Base-by-base conservation (phyloP, 2,797 vertebrate genomes). In the Lepidocolaptes lacrymiger region DNA sequence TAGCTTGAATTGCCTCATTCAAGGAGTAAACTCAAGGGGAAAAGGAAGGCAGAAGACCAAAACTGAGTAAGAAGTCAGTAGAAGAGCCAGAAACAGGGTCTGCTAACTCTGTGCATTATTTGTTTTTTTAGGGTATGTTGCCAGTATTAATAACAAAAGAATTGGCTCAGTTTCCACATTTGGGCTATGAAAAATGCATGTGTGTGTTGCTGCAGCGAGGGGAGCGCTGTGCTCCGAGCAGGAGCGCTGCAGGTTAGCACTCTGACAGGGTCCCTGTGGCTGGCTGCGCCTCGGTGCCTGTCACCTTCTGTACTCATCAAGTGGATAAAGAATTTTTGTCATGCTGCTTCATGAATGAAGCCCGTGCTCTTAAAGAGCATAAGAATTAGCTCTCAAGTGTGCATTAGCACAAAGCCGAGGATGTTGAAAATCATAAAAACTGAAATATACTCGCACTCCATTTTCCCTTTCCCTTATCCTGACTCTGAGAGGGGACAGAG, bases 291-390 rank as follows among this genome's bases (percentile, higher is more conserved):
- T 88, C 56, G 49, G 58, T 52, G 92, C 76, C 95, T 96, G 95
- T 96, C 95, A 95, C 96, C 96, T 95, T 96, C 93, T 75, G 88
- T 95, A 96, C 23, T 46, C 96, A 76, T 96, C 94, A 96, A 94
- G 92, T 86, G 95, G 85, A 95, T 94, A 97, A 96, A 96, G 95
- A 95, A 95, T 94, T 96, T 96, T 90, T 96, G 95, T 94, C 96
- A 89, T 92, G 94, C 91, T 97, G 94, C 87, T 93, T 95, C 87
- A 21, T 94, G 93, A 95, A 95, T 91, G 96, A 94, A 87, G 91
- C 14, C 94, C 72, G 49, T 67, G 80, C 93, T 95, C 93, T 73
- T 91, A 69, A 89, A 62, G 81, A 92, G 88, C 94, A 34, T 89
- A 77, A 96, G 91, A 92, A 95, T 95, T 85, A 91, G 95, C 89